These are phyloP conservation scores for Monodelphis domestica DNA, from an alignment of 2,797 vertebrate species.

Conservation along the genomic window DNA sequence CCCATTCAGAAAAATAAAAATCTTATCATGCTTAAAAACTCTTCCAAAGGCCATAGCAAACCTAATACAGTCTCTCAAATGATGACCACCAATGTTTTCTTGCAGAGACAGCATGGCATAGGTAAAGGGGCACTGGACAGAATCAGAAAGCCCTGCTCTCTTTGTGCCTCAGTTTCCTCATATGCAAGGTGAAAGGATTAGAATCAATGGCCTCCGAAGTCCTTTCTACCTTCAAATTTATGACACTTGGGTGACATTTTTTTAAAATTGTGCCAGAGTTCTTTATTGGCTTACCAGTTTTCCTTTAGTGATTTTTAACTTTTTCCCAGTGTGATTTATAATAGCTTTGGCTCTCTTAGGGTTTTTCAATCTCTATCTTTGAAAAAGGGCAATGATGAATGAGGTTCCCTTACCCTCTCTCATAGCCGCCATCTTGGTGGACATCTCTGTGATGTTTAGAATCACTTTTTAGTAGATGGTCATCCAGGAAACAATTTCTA, in stretches of 20 bases:
- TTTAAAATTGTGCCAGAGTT: neutral
- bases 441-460: neutral
- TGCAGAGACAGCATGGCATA: neutral
- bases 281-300: neutral
- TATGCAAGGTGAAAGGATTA: neutral
- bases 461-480: slow-evolving; percentile 65
- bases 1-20: neutral
- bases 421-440: neutral
- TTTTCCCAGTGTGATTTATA: neutral
- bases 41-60: neutral
- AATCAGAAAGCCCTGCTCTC: neutral
- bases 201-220: neutral
- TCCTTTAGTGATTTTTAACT: neutral
- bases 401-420: neutral
- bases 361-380: neutral
- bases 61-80: neutral
- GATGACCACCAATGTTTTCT: neutral
- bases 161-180: neutral
- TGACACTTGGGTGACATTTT: neutral
- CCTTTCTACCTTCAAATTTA: neutral
- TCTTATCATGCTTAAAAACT: neutral
- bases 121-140: neutral
- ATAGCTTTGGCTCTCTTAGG: neutral
- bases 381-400: neutral
- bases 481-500: slow-evolving; percentile 39